Base-by-base conservation (phyloP, 2,888 invertebrate genomes). In the Metacarcinus magister region DNA sequence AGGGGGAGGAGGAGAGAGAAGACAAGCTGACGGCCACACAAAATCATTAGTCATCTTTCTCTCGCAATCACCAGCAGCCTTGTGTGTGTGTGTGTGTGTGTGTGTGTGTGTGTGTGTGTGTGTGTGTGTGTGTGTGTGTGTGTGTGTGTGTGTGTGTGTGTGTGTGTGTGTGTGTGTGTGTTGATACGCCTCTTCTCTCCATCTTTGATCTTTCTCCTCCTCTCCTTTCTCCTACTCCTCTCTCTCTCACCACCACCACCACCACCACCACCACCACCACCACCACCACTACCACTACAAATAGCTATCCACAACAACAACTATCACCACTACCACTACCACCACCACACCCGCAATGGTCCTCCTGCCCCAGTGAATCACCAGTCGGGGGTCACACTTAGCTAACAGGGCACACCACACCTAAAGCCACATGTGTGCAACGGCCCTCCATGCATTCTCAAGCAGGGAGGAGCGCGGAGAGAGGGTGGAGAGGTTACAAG, bases 11-110 rank as follows among this genome's bases (percentile, higher is more conserved):
- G 13, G 82, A 82, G 82, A 82, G 32, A 82, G 82, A 82, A 23
- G 32, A 13, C 5, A 82, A 16, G 19, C n/a, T 67, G 67, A 67
- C n/a, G n/a, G 19, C 4, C 67, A 23, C n/a, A 67, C 67, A 82
- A 82, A 82, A 82, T 82, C 82, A 82, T 82, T 32, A 82, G 82
- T 82, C 82, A 82, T 82, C 82, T 82, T 82, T 82, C 82, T 82
- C 82, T 82, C 32, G 32, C 82, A 82, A 32, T 82, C 82, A 67
- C 67, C 67, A 82, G 32, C 0, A 82, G 82, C 32, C 82, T 28
- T 82, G 82, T 82, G 32, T 82, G 67, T 67, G 67, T 67, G 67
- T 67, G 67, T 67, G 67, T 67, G 67, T 67, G 67, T 67, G 67
- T 67, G 67, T 67, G 67, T 67, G 67, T 67, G 67, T 67, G 54